Percentiles rank a stretch among this genome's conserved stretches.
phyloP scores from a whole-genome alignment of 2,113 vertebrate species.

The Ovibos moschatus region DNA sequence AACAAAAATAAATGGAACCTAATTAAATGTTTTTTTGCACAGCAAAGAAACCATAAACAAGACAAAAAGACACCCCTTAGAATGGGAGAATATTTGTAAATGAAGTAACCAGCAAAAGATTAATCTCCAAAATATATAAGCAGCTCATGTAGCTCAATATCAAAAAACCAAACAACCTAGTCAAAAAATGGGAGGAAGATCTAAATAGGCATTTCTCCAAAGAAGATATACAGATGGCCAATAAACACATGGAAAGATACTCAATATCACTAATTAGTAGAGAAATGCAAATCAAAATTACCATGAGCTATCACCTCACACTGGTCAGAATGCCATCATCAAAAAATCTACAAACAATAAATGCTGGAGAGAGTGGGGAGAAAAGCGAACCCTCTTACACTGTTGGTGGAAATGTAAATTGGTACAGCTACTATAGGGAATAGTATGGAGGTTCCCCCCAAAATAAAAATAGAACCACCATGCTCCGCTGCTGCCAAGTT shows the following conservation, averaged over 20 bases:
- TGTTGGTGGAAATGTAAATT: background rate
- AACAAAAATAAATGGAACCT: background rate
- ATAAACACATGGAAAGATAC: background rate
- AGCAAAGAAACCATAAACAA: background rate
- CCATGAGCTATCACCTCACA: background rate
- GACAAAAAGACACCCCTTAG: background rate
- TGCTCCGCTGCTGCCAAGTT: background rate
- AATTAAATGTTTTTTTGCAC: background rate
- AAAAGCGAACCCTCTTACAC: background rate
- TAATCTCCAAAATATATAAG: background rate
- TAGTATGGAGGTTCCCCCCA: background rate
- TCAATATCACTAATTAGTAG: background rate
- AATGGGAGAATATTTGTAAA: background rate
- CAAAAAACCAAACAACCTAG: background rate
- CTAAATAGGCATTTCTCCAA: background rate
- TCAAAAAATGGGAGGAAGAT: background rate
- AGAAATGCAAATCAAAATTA: background rate
- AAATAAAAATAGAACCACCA: background rate
- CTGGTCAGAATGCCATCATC: background rate
- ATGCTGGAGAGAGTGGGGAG: background rate
- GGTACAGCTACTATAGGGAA: background rate
- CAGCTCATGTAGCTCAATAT: background rate
- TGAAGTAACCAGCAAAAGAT: background rate
- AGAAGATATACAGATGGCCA: background rate
- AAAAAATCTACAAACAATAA: background rate